phyloP scores from a whole-genome alignment of 2,797 vertebrate genomes.

The Eulemur mongoz region DNA sequence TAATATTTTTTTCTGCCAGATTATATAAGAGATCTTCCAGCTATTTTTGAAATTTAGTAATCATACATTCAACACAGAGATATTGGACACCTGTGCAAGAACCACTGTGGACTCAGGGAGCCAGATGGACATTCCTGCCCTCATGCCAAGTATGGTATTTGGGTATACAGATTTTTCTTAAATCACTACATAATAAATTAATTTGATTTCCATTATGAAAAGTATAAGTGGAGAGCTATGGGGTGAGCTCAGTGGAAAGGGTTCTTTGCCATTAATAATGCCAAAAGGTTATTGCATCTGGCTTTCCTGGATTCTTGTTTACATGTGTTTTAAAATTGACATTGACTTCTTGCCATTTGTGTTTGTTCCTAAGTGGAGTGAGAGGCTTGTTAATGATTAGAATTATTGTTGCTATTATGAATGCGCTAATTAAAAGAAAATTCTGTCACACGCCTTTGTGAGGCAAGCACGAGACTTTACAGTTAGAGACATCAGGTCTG shows the following conservation, averaged over 20 bases:
- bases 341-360: conserved; percentile 71
- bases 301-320: conserved; percentile 67
- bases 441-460: neutral
- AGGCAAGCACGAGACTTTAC: neutral
- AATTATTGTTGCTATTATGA: conserved; percentile 66
- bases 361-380: conserved; percentile 58
- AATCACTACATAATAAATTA: neutral
- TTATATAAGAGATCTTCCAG: too few relatives aligned
- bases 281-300: neutral
- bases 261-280: neutral
- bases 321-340: conserved; percentile 68
- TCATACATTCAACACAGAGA: neutral
- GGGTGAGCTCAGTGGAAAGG: rapidly evolving
- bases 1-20: neutral
- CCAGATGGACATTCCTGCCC: neutral
- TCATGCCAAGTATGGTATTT: neutral
- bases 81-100: neutral
- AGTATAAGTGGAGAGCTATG: rapidly evolving
- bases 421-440: conserved; percentile 72
- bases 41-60: neutral
- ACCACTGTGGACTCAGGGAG: rapidly evolving
- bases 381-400: conserved; percentile 70
- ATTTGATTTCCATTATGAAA: neutral
- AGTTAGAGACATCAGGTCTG: neutral
- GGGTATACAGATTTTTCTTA: neutral